Evolutionary conservation across 1,140 invertebrate species (phyloP).

Genomic region (Drosophila subobscura): DNA sequence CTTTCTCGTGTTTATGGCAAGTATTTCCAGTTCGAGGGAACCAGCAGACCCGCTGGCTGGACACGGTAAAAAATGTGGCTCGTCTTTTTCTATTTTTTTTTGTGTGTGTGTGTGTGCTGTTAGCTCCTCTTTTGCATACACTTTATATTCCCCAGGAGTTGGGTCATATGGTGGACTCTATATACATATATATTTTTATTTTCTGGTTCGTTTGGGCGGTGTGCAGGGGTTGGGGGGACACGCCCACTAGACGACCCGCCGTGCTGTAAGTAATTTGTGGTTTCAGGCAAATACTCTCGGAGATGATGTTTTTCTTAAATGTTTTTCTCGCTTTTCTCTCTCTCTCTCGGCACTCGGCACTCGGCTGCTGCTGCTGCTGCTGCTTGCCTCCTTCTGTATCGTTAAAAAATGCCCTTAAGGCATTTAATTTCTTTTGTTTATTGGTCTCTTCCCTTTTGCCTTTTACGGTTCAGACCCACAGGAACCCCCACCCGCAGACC

Average conservation of each 20-base stretch:
- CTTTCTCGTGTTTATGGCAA: conserved; percentile 78
- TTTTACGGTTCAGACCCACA: conserved; percentile 46
- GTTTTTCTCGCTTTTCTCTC: conserved; percentile 66
- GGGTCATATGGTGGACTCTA: conserved; percentile 36
- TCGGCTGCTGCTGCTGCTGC: too few relatives aligned
- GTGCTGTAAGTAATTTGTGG: conserved; percentile 82
- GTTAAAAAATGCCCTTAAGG: conserved; percentile 81
- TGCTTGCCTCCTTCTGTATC: conserved; percentile 56
- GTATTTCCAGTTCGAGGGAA: conserved; percentile 67
- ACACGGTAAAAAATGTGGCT: conserved; percentile 43
- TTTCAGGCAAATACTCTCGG: conserved; percentile 78
- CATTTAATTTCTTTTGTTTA: conserved; percentile 82
- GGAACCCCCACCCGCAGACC: conserved; percentile 19
- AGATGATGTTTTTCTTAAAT: conserved; percentile 82
- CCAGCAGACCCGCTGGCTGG: conserved; percentile 48
- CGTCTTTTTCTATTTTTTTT: conserved; percentile 21
- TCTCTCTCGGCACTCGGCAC: background rate
- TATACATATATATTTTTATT: conserved; percentile 16
- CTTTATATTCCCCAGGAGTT: conserved; percentile 46
- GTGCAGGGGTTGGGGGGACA: conserved; percentile 20
- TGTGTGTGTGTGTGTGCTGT: conserved; percentile 37
- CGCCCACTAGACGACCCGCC: conserved; percentile 71
- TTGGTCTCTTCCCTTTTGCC: conserved; percentile 64
- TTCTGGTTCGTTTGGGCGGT: conserved; percentile 9
- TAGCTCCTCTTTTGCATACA: conserved; percentile 67